phyloP scores from a whole-genome alignment of 2,113 vertebrate species.

The Rhodinocichla rosea region DNA sequence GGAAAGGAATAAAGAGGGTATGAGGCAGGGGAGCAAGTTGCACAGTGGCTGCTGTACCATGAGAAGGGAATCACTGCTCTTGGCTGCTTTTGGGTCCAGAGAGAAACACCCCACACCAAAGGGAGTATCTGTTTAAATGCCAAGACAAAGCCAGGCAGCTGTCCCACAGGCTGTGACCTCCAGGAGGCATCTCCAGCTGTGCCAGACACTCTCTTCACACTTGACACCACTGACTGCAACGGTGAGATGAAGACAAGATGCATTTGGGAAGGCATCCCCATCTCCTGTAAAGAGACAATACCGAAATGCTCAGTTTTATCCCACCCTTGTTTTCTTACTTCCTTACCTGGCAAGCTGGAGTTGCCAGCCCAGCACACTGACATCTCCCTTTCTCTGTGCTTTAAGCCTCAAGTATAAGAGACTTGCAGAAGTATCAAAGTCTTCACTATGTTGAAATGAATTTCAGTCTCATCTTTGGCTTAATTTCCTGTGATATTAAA shows the following conservation, averaged over 20 bases:
- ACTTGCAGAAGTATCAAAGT: neutral
- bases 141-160: neutral
- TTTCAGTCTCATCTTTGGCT: neutral
- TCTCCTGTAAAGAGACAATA: neutral
- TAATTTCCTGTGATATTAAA: neutral
- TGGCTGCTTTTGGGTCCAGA: neutral
- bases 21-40: neutral
- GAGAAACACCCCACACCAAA: neutral
- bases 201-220: neutral
- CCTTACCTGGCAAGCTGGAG: neutral
- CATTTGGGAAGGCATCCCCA: neutral
- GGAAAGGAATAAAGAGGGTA: neutral
- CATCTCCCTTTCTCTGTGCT: neutral
- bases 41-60: neutral
- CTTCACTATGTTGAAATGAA: neutral
- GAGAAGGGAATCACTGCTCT: neutral
- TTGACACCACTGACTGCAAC: neutral
- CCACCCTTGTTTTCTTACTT: neutral
- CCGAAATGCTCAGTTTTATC: neutral
- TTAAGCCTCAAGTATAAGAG: neutral
- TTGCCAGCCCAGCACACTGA: neutral
- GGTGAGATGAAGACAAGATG: neutral
- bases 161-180: neutral
- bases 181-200: neutral
- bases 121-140: neutral